Evolutionary conservation across 2,113 vertebrate genomes (phyloP), one percentile per base, ranked within the genome.

Genomic region (Nestor notabilis): DNA sequence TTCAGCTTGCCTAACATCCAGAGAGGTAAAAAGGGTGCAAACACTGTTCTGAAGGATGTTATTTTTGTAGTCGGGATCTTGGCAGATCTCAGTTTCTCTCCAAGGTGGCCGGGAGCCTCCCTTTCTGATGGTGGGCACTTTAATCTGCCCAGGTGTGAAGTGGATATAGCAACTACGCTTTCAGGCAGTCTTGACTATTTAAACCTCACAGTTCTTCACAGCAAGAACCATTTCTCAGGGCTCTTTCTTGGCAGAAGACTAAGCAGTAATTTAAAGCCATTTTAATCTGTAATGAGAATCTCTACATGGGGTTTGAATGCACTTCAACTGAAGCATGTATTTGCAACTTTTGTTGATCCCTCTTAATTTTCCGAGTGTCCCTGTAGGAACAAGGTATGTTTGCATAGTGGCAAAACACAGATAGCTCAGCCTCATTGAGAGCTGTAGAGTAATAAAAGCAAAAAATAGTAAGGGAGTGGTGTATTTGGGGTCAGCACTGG

Each of bases 211-310:
- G 44, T 76, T 78, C 71, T 94, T 93, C 95, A 85, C 93, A 96
- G 95, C 95, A 66, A 95, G 95, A 91, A 77, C n/a, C 37, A 29
- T 95, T 96, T 95, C 84, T 94, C 72, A 35, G 78, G 47, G 78
- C 20, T 90, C 3, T 95, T 95, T 89, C 89, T 76, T 92, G 94
- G 87, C 93, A 94, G 91, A 96, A 84, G 69, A 81, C 74, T 94
- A 75, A 95, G 91, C 87, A 81, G 91, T 94, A 94, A 95, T 97
- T 96, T 95, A 89, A 95, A 92, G 80, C 64, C 94, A 92, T 95
- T 95, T 96, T 97, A 96, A 96, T 94, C 94, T 96, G 83, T 94
- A 97, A 95, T 96, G 87, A 94, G 86, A 94, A 94, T 95, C 91
- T 95, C 96, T 95, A 84, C 81, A 60, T 92, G 89, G 70, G 87